These are phyloP conservation scores for Drosophila auraria DNA, from an alignment of 1,140 invertebrate genomes.

Conservation along the genomic window DNA sequence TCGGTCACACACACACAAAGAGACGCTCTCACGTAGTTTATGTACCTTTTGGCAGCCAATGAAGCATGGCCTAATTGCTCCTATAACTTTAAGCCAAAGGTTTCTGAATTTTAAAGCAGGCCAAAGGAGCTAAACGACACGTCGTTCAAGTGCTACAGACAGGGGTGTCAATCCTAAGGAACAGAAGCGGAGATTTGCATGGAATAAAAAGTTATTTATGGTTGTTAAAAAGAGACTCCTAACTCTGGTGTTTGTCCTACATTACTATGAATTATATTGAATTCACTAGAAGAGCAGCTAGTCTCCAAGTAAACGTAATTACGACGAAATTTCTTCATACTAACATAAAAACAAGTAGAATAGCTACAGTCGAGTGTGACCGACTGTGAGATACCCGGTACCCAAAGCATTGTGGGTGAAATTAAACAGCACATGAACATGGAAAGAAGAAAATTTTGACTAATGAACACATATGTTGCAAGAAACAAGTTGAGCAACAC, in stretches of 20 bases:
- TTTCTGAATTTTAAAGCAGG: slow-evolving; percentile 47
- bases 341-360: no score
- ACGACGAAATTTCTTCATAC: no score
- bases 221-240: background rate
- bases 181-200: background rate
- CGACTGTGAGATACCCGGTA: no score
- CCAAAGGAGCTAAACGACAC: background rate
- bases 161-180: background rate
- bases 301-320: no score
- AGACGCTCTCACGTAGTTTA: slow-evolving; percentile 61
- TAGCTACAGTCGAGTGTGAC: no score
- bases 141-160: background rate
- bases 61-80: slow-evolving; percentile 76
- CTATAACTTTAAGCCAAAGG: slow-evolving; percentile 57
- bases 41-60: slow-evolving; percentile 77
- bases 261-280: background rate
- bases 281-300: no score
- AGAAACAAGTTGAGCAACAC: no score
- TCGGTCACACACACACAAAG: slow-evolving; percentile 36
- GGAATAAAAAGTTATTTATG: background rate
- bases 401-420: no score
- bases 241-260: background rate
- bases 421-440: no score
- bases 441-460: no score
- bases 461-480: no score